phyloP scores from a whole-genome alignment of 2,888 invertebrate genomes.

The Prosapia bicincta region DNA sequence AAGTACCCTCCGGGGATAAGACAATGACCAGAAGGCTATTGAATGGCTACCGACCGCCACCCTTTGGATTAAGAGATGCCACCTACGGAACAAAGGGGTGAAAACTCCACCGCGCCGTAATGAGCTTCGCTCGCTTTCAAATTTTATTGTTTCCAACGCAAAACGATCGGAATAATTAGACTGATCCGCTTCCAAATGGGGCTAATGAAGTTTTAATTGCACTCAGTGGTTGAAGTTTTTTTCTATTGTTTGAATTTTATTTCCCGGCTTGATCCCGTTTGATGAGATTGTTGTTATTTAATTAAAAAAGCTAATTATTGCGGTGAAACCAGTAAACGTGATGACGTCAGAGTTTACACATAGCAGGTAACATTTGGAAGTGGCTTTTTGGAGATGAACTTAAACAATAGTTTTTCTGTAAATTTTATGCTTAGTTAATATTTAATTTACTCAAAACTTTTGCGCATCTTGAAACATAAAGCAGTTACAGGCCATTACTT shows the following conservation, averaged over 20 bases:
- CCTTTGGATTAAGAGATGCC: not conserved
- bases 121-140: not conserved
- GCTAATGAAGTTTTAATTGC: not conserved
- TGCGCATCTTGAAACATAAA: too few species aligned
- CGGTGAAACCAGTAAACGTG: too few species aligned
- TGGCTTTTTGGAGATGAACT: too few species aligned
- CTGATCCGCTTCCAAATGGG: not conserved
- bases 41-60: not conserved
- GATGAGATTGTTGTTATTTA: not conserved
- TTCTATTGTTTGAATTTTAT: not conserved
- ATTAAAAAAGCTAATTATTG: not conserved
- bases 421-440: too few species aligned
- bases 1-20: not conserved
- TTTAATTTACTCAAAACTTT: too few species aligned
- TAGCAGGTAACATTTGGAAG: too few species aligned
- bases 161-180: not conserved
- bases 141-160: not conserved
- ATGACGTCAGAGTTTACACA: too few species aligned
- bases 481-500: too few species aligned
- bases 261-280: not conserved
- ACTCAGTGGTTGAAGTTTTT: not conserved
- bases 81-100: not conserved
- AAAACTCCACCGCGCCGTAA: not conserved
- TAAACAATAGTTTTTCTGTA: too few species aligned
- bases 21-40: not conserved